These are phyloP conservation scores for Tromatobia lineatoria DNA, from an alignment of 2,888 invertebrate species.

Conservation along the genomic window DNA sequence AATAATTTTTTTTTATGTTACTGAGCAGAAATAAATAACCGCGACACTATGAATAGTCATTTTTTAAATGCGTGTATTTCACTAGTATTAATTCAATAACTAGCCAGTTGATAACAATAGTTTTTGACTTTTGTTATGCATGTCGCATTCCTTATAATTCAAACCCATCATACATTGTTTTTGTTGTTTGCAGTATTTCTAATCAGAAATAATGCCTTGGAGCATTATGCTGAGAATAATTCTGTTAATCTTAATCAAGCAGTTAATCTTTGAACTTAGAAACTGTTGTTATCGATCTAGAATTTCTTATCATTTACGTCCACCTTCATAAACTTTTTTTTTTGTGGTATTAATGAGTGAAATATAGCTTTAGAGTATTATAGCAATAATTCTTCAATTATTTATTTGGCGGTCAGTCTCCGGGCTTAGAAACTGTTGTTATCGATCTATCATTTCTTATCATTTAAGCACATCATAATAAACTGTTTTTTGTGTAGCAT, in stretches of 20 bases:
- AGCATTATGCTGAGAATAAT: background rate
- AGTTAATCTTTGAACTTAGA: no score
- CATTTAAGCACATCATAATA: background rate
- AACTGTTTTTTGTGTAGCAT: background rate
- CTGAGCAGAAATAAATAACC: no score
- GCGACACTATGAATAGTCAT: no score
- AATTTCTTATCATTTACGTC: background rate
- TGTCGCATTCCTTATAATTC: no score
- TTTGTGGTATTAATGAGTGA: background rate
- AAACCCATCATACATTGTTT: no score
- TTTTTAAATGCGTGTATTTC: no score
- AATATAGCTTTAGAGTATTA: background rate
- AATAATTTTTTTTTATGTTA: background rate
- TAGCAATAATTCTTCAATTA: background rate
- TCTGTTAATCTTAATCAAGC: slow-evolving; percentile 25
- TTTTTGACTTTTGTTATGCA: no score
- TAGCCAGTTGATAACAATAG: no score
- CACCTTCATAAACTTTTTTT: background rate
- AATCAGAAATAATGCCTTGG: no score
- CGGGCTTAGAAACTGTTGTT: background rate
- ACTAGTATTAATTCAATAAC: no score
- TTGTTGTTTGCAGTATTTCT: no score
- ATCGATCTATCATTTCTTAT: slow-evolving; percentile 3
- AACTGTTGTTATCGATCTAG: background rate
- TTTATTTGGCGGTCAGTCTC: slow-evolving; percentile 12